Evolutionary conservation across 2,888 invertebrate genomes (phyloP).

Genomic region (Gandaritis pyraliata): DNA sequence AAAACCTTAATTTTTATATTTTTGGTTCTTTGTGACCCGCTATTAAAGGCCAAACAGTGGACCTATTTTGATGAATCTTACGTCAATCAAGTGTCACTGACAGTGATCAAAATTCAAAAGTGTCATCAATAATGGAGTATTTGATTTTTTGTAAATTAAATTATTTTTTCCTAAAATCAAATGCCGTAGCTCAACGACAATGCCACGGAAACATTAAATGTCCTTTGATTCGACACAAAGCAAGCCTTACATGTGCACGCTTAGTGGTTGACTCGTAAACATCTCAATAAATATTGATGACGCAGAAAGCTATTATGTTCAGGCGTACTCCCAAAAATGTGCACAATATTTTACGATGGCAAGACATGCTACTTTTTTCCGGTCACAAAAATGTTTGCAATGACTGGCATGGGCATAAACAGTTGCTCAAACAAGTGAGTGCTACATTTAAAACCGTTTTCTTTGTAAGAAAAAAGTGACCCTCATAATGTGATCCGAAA

Average conservation of each 20-base stretch:
- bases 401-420: background rate
- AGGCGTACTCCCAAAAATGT: conserved; percentile 76
- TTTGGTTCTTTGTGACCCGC: too few species aligned
- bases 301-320: conserved; percentile 75
- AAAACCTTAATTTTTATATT: too few species aligned
- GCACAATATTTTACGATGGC: conserved; percentile 69
- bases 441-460: background rate
- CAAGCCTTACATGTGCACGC: conserved; percentile 60
- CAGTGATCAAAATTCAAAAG: too few species aligned
- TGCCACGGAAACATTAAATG: conserved; percentile 46
- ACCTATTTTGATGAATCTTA: too few species aligned
- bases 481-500: background rate
- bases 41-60: too few species aligned
- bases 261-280: conserved; percentile 73
- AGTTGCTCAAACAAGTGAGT: background rate
- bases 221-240: conserved; percentile 57
- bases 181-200: too few species aligned
- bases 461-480: too few species aligned
- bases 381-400: conserved; percentile 44
- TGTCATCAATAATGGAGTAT: too few species aligned
- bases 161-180: too few species aligned
- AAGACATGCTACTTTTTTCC: conserved; percentile 75
- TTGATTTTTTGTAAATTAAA: too few species aligned
- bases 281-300: conserved; percentile 80
- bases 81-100: too few species aligned